Evolutionary conservation across 2,113 vertebrate species (phyloP).

Genomic region (Mesembrinibis cayennensis): DNA sequence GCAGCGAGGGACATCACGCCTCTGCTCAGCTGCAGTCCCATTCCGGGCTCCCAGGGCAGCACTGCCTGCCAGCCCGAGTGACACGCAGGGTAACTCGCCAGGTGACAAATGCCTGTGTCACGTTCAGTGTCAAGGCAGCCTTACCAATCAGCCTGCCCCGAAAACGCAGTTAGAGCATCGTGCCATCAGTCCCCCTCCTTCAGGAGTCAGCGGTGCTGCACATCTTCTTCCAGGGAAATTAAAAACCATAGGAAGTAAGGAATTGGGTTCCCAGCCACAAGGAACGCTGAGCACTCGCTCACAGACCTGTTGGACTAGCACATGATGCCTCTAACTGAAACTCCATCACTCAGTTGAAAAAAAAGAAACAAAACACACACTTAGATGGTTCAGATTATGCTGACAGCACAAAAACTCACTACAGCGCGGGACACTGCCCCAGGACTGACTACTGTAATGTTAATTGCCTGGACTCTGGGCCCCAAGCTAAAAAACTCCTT

Average conservation of each 20-base stretch:
- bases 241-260: neutral
- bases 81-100: neutral
- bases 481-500: neutral
- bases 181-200: neutral
- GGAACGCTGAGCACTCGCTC: neutral
- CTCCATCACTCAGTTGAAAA: neutral
- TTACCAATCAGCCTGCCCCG: neutral
- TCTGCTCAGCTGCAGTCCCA: rapidly evolving
- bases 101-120: neutral
- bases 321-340: neutral
- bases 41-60: neutral
- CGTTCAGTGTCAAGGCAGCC: neutral
- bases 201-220: neutral
- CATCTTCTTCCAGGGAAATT: neutral
- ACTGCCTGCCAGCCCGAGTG: neutral
- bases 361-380: neutral
- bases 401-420: neutral
- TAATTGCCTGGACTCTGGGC: neutral
- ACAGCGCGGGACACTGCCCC: neutral
- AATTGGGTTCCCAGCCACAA: neutral
- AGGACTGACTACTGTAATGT: neutral
- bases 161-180: neutral
- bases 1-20: neutral
- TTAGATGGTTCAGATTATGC: neutral
- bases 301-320: neutral